Conservation (phyloP, 1,140 invertebrate genomes). For the Saccostrea glomerata region DNA sequence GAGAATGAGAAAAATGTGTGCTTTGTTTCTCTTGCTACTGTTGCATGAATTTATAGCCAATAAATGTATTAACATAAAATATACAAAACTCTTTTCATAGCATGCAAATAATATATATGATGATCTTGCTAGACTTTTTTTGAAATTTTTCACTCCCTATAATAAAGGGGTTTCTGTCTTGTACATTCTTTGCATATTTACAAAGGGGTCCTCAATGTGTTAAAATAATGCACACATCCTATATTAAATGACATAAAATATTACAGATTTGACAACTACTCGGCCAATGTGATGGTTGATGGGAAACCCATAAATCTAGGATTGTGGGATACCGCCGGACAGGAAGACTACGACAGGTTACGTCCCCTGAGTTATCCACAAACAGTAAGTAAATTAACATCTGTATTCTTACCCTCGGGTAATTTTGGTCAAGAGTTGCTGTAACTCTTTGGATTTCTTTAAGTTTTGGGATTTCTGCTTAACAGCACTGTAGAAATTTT, state of each 20-base stretch:
- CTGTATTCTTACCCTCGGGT: no score
- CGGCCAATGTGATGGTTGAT: slow-evolving; percentile 99
- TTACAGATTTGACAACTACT: slow-evolving; percentile 95
- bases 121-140: background rate
- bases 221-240: background rate
- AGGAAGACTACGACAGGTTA: slow-evolving; percentile 94
- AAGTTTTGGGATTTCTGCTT: no score
- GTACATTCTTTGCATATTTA: background rate
- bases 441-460: no score
- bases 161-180: background rate
- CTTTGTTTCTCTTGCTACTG: background rate
- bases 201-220: background rate
- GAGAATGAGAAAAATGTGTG: background rate
- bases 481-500: no score
- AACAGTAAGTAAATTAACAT: slow-evolving; percentile 81
- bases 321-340: slow-evolving; percentile 80
- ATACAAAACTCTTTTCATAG: background rate
- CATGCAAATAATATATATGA: slow-evolving; percentile 3
- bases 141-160: background rate
- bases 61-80: background rate
- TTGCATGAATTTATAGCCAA: slow-evolving; percentile 1
- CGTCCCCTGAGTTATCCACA: slow-evolving; percentile 97
- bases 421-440: no score
- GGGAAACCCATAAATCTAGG: slow-evolving; percentile 97
- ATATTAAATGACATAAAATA: background rate